phyloP scores from a whole-genome alignment of 1,140 invertebrate genomes.

The Drosophila santomea region DNA sequence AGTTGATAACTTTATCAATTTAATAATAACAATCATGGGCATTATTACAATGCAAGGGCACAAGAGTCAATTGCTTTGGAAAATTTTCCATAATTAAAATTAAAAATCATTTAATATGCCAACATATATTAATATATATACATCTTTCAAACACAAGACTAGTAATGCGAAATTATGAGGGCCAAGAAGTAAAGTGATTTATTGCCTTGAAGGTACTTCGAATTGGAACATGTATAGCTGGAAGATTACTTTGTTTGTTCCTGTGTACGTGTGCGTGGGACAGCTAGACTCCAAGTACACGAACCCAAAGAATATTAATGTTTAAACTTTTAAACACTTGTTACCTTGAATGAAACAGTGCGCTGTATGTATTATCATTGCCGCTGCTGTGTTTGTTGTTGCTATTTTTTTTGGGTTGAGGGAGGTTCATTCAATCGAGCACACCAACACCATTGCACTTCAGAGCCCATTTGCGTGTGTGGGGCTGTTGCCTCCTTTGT shows the following conservation, averaged over 20 bases:
- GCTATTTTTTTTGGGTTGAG: conserved; percentile 53
- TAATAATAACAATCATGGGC: no score
- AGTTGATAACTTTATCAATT: no score
- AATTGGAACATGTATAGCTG: no score
- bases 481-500: conserved; percentile 51
- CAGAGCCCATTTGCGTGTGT: conserved; percentile 1
- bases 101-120: no score
- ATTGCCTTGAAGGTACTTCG: no score
- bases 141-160: no score
- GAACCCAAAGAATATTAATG: conserved; percentile 59
- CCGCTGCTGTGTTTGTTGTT: conserved; percentile 32
- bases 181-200: no score
- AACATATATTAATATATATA: no score
- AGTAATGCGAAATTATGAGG: no score
- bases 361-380: conserved; percentile 44
- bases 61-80: no score
- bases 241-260: not conserved
- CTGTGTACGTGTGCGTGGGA: conserved; percentile 25
- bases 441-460: conserved; percentile 25
- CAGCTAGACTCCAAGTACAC: conserved; percentile 38
- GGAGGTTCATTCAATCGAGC: conserved; percentile 74
- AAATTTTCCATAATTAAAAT: no score
- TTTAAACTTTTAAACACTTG: conserved; percentile 74
- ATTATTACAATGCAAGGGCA: no score
- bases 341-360: conserved; percentile 64